Conservation (phyloP, 1,140 invertebrate species). For the Pseudomyrmex cubaensis region DNA sequence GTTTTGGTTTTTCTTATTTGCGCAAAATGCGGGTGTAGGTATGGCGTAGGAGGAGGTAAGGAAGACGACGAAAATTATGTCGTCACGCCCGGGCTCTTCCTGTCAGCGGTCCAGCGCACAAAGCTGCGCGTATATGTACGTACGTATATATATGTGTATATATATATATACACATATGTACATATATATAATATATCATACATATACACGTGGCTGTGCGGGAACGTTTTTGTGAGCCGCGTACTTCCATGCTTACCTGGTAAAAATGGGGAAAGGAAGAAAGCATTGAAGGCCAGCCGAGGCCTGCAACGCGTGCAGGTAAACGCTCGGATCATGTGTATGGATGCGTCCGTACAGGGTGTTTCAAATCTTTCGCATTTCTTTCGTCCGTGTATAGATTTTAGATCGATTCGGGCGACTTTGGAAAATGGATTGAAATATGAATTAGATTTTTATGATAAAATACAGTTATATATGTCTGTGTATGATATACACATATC, state of each 20-base stretch:
- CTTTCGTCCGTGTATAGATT: neutral
- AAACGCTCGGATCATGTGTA: slow-evolving; percentile 68
- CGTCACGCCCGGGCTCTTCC: slow-evolving; percentile 51
- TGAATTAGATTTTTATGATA: neutral
- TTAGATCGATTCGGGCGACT: neutral
- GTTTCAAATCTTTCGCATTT: neutral
- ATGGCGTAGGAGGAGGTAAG: slow-evolving; percentile 34
- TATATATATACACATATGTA: neutral
- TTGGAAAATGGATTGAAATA: neutral
- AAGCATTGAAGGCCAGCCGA: slow-evolving; percentile 27
- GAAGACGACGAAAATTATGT: slow-evolving; percentile 50
- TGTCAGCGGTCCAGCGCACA: slow-evolving; percentile 55
- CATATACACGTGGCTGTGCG: neutral
- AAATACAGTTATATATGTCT: neutral
- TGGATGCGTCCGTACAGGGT: slow-evolving; percentile 26
- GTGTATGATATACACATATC: too few species aligned
- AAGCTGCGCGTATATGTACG: slow-evolving; percentile 21
- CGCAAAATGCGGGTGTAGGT: slow-evolving; percentile 10
- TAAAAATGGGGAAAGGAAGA: slow-evolving; percentile 50
- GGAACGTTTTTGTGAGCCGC: slow-evolving; percentile 38
- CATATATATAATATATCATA: neutral
- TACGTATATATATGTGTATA: neutral
- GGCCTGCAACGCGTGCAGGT: slow-evolving; percentile 53
- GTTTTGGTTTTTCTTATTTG: slow-evolving; percentile 7
- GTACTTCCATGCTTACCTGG: slow-evolving; percentile 55